Evolutionary conservation across 2,113 vertebrate genomes (phyloP).

Genomic region (Phocoena phocoena): DNA sequence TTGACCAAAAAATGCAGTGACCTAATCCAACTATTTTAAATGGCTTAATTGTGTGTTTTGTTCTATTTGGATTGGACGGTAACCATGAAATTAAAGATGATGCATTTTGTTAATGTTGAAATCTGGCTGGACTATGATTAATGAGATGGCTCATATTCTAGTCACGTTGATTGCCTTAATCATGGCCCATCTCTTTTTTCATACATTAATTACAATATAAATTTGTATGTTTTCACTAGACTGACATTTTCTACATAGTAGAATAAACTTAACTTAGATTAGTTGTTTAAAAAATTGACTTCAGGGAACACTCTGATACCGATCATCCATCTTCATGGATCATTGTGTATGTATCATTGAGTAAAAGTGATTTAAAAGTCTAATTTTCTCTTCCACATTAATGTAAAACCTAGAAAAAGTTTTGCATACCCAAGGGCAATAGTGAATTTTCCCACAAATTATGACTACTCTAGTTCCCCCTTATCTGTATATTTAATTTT

Average conservation of each 20-base stretch:
- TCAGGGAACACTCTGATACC: background rate
- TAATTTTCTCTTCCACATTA: slow-evolving; percentile 40
- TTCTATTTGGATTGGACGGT: slow-evolving; percentile 76
- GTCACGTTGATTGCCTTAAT: slow-evolving; percentile 57
- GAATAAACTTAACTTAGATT: slow-evolving; percentile 6
- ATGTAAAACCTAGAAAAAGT: background rate
- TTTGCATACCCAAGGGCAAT: background rate
- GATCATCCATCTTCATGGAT: slow-evolving; percentile 35
- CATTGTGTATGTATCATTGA: background rate
- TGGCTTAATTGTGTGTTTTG: slow-evolving; percentile 75
- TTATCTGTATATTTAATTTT: background rate
- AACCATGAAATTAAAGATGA: slow-evolving; percentile 80
- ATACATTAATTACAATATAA: slow-evolving; percentile 44
- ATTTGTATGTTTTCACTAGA: slow-evolving; percentile 42
- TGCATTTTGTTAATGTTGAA: slow-evolving; percentile 70
- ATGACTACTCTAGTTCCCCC: background rate
- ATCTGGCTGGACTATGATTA: slow-evolving; percentile 67
- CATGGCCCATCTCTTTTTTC: slow-evolving; percentile 37
- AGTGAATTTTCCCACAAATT: slow-evolving; percentile 39
- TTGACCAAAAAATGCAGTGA: slow-evolving; percentile 73
- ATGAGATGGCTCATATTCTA: slow-evolving; percentile 64
- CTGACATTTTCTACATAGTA: slow-evolving; percentile 6
- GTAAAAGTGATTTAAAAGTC: slow-evolving; percentile 15
- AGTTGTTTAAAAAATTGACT: slow-evolving; percentile 44
- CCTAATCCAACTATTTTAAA: slow-evolving; percentile 75